phyloP scores from a whole-genome alignment of 2,113 vertebrate genomes.

The Pelvicachromis taeniatus region DNA sequence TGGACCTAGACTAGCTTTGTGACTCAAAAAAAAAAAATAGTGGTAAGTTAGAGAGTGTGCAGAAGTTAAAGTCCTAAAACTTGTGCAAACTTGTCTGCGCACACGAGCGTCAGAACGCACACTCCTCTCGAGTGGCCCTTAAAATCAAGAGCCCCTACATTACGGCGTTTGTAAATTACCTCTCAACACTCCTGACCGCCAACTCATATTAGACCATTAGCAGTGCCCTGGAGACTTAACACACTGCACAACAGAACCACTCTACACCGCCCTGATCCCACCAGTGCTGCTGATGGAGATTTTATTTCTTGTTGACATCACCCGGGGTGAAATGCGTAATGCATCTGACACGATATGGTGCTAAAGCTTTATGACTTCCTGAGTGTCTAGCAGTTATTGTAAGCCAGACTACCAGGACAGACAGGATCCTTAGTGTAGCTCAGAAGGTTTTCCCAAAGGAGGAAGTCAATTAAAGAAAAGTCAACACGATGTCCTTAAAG shows the following conservation, averaged over 20 bases:
- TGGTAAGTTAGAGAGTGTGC: background rate
- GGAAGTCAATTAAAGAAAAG: background rate
- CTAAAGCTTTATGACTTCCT: background rate
- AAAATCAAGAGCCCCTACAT: slow-evolving; percentile 15
- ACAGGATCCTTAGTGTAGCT: background rate
- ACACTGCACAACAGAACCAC: background rate
- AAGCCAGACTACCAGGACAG: background rate
- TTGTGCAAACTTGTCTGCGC: background rate
- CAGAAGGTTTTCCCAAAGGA: background rate
- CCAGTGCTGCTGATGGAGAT: background rate
- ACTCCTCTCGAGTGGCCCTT: background rate
- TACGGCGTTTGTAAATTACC: background rate
- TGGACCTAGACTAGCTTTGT: background rate
- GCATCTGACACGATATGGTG: background rate
- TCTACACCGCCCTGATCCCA: background rate
- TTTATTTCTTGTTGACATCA: background rate
- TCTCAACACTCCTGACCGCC: background rate
- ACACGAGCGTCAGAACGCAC: background rate
- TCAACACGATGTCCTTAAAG: background rate
- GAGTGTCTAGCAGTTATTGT: background rate
- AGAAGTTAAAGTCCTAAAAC: background rate
- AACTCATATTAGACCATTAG: slow-evolving; percentile 33
- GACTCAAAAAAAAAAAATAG: background rate
- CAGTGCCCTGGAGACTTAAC: slow-evolving; percentile 23
- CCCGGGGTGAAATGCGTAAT: background rate